These are phyloP conservation scores for Drosophila basisetae DNA, from an alignment of 2,888 invertebrate species.

Conservation along the genomic window DNA sequence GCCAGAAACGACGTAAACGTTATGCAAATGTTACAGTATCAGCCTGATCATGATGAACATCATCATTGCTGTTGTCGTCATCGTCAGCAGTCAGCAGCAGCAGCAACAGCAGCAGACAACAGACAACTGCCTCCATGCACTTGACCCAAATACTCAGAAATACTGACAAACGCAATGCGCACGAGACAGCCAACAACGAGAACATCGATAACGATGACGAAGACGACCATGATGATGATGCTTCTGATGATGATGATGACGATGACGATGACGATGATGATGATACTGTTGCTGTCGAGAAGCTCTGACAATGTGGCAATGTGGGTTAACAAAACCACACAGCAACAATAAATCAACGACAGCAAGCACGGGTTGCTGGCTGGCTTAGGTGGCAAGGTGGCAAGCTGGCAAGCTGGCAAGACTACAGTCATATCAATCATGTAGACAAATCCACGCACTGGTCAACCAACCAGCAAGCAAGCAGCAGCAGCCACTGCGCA, in stretches of 20 bases:
- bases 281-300: constrained; percentile 14
- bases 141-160: constrained; percentile 72
- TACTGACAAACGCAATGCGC: constrained; percentile 58
- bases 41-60: constrained; percentile 3
- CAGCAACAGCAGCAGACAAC: constrained; percentile 26
- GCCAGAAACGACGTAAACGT: constrained; percentile 4
- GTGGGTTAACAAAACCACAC: constrained; percentile 78
- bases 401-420: neutral
- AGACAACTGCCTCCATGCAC: constrained; percentile 62
- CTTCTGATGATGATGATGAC: constrained; percentile 12
- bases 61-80: constrained; percentile 1
- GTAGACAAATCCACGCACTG: constrained; percentile 37
- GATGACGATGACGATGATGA: constrained; percentile 21
- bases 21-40: constrained; percentile 50
- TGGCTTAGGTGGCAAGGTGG: constrained; percentile 7
- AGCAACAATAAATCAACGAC: constrained; percentile 56
- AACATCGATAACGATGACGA: constrained; percentile 18
- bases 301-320: constrained; percentile 71
- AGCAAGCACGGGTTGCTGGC: neutral
- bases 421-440: constrained; percentile 67
- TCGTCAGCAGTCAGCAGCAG: neutral
- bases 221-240: constrained; percentile 17
- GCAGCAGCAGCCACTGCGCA: constrained; percentile 14
- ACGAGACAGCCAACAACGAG: constrained; percentile 59
- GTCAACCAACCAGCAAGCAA: constrained; percentile 18